Conservation (phyloP, 2,888 invertebrate species). For the Ophion ventricosus region DNA sequence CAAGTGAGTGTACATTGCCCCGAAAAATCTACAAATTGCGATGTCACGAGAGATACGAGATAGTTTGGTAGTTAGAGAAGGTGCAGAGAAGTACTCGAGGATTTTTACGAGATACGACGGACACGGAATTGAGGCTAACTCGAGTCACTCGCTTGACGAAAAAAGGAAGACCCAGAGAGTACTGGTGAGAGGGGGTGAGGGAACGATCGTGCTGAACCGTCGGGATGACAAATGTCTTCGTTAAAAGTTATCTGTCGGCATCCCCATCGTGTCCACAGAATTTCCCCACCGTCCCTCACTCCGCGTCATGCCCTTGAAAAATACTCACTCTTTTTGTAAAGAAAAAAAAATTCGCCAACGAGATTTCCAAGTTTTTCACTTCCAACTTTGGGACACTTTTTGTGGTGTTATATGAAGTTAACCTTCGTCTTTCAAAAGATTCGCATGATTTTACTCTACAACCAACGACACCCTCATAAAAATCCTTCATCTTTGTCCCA, state of each 20-base stretch:
- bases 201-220: constrained; percentile 31
- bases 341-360: background rate
- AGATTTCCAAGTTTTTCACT: constrained; percentile 1
- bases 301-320: constrained; percentile 6
- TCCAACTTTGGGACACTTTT: too few species aligned
- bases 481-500: too few species aligned
- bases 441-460: too few species aligned
- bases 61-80: constrained; percentile 20
- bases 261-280: constrained; percentile 18
- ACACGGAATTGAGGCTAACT: constrained; percentile 8
- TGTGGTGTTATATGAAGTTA: too few species aligned
- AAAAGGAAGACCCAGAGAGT: constrained; percentile 12
- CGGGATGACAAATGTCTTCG: constrained; percentile 52
- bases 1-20: background rate
- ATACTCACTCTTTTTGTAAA: constrained; percentile 21
- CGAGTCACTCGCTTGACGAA: too few species aligned
- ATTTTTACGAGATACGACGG: constrained; percentile 10
- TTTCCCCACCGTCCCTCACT: constrained; percentile 25
- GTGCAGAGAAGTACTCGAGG: background rate
- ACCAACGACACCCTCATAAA: too few species aligned
- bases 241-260: constrained; percentile 56
- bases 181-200: constrained; percentile 21
- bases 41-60: constrained; percentile 11
- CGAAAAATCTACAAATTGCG: constrained; percentile 22
- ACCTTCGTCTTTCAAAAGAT: too few species aligned